These are phyloP conservation scores for Gallinago undulata DNA, from an alignment of 2,113 vertebrate species.

Conservation along the genomic window DNA sequence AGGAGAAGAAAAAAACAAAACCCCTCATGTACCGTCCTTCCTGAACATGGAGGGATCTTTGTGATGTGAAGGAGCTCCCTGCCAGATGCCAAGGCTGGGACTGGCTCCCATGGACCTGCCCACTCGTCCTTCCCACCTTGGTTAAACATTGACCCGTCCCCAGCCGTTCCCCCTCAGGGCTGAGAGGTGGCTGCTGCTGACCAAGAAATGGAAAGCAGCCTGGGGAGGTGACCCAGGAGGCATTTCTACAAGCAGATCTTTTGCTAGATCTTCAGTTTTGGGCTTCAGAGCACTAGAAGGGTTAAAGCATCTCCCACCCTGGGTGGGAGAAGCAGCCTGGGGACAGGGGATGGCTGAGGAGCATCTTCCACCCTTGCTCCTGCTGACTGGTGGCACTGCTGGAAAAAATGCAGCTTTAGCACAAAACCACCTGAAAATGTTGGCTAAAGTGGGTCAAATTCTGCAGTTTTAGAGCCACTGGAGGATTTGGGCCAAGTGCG, in stretches of 20 bases:
- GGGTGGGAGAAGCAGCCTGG: neutral
- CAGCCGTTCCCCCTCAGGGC: neutral
- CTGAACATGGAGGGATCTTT: neutral
- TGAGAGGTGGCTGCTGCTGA: neutral
- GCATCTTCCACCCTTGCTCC: neutral
- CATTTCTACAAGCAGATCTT: neutral
- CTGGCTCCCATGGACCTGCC: neutral
- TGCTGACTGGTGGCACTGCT: rapidly evolving
- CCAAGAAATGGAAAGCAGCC: neutral
- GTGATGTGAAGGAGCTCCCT: rapidly evolving
- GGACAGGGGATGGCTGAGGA: neutral
- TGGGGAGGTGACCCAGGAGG: neutral
- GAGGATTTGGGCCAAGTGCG: neutral
- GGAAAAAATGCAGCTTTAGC: neutral
- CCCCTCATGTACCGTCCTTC: rapidly evolving
- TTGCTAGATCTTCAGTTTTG: neutral
- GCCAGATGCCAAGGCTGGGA: rapidly evolving
- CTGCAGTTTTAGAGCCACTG: neutral
- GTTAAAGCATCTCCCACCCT: neutral
- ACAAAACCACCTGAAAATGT: neutral
- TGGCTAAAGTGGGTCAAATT: neutral
- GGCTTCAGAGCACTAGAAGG: neutral
- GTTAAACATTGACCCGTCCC: conserved; percentile 78
- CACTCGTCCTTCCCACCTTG: neutral
- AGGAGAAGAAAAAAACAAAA: neutral